These are phyloP conservation scores for Apoda limacodes DNA, from an alignment of 2,888 invertebrate genomes.

Conservation along the genomic window DNA sequence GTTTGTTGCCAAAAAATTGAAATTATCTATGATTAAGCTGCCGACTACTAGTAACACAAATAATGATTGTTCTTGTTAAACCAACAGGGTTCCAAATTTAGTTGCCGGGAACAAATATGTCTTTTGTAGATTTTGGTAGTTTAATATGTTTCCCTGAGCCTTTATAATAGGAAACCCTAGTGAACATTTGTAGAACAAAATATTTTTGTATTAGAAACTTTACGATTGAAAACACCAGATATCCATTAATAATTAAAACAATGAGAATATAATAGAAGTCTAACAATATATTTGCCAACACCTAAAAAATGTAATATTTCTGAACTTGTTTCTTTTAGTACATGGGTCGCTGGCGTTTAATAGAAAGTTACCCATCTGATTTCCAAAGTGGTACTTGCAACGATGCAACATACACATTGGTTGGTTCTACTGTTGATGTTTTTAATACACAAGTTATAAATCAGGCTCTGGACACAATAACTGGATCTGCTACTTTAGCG, in stretches of 20 bases:
- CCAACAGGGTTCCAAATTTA: slow-evolving; percentile 18
- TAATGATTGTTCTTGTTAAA: slow-evolving; percentile 2
- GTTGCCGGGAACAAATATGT: no score
- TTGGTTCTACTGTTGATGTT: slow-evolving; percentile 24
- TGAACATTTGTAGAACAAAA: no score
- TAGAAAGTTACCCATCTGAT: slow-evolving; percentile 35
- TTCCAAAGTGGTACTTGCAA: slow-evolving; percentile 38
- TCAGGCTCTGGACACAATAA: slow-evolving; percentile 26
- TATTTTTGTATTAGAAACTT: no score
- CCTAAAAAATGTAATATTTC: no score
- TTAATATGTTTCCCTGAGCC: no score
- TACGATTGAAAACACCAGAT: no score
- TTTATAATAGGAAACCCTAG: no score
- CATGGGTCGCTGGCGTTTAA: slow-evolving; percentile 35
- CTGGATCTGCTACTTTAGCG: slow-evolving; percentile 33
- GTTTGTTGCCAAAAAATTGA: no score
- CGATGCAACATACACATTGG: slow-evolving; percentile 31
- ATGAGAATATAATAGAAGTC: no score
- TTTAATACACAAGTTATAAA: slow-evolving; percentile 38
- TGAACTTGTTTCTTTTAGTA: slow-evolving; percentile 25
- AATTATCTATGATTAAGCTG: slow-evolving; percentile 24
- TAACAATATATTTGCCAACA: no score
- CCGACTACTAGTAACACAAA: slow-evolving; percentile 1
- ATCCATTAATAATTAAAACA: no score
- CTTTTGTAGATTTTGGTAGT: no score